Base-by-base conservation (phyloP, 1,140 invertebrate species). In the Cydia amplana region DNA sequence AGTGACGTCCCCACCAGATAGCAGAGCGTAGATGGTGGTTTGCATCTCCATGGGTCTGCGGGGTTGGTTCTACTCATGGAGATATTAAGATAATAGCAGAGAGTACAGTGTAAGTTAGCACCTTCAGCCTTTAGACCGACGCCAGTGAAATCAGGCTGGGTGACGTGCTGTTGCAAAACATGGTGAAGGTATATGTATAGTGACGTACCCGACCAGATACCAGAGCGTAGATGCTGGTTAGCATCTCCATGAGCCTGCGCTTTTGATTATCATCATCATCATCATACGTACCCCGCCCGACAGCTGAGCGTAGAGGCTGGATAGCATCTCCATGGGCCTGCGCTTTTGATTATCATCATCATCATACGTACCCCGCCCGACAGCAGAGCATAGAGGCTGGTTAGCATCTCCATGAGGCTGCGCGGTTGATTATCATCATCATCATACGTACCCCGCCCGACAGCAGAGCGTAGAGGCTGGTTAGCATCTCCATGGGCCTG, bases 401-500 rank as follows among this genome's bases (percentile, higher is more conserved):
- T 93, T 82, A 93, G 86, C 16, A 49, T 49, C 46, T 49, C 46
- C 14, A n/a, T 49, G 14, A n/a, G n/a, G n/a, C n/a, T n/a, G n/a
- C n/a, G n/a, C n/a, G n/a, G n/a, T n/a, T n/a, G n/a, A n/a, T n/a
- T n/a, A n/a, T n/a, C n/a, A n/a, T n/a, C n/a, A n/a, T n/a, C n/a
- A n/a, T n/a, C n/a, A n/a, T n/a, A 76, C 81, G 84, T 60, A 93
- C 89, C 87, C 88, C 89, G 79, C 90, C 90, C 74, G 89, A 90
- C 25, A 93, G 89, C 83, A 93, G 86, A 82, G 92, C 91, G 85
- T 93, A 93, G 25, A 93, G 87, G 83, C 91, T 92, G 80, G 91
- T 93, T 82, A 93, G 86, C 86, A 93, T 90, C 87, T 93, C 93
- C 93, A 93, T 93, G 88, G 88, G 89, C 84, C 91, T 92, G 78